Conservation (phyloP, 2,888 invertebrate species). For the Syritta pipiens region DNA sequence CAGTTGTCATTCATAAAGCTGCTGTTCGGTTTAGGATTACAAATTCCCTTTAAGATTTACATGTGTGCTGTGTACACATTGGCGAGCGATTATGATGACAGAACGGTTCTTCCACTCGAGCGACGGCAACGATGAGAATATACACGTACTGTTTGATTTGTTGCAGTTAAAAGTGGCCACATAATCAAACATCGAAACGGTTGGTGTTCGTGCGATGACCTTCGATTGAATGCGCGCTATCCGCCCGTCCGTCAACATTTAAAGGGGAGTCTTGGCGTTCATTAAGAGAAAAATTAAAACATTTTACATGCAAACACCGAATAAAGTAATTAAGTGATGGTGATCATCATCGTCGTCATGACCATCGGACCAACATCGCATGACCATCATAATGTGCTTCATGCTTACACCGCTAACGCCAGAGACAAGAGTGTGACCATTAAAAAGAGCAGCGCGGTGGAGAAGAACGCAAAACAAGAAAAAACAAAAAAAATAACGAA, state of each 20-base stretch:
- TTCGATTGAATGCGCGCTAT: constrained; percentile 19
- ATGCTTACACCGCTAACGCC: constrained; percentile 48
- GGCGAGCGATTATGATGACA: constrained; percentile 22
- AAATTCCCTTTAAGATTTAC: constrained; percentile 41
- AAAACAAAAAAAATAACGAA: no score
- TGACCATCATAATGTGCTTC: constrained; percentile 49
- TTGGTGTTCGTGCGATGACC: constrained; percentile 53
- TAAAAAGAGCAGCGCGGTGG: neutral
- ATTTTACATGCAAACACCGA: constrained; percentile 65
- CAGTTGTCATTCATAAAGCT: constrained; percentile 49
- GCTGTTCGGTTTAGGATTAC: constrained; percentile 57
- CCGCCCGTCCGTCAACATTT: neutral
- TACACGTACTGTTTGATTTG: constrained; percentile 24
- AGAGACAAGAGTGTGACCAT: constrained; percentile 19
- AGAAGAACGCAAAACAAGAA: no score
- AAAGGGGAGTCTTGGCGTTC: constrained; percentile 14
- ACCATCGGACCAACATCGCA: constrained; percentile 52
- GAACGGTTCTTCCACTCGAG: constrained; percentile 39
- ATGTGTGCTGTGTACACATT: constrained; percentile 9
- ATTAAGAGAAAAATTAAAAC: constrained; percentile 66
- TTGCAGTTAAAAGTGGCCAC: constrained; percentile 28
- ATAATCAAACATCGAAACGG: constrained; percentile 18
- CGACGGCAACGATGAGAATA: neutral
- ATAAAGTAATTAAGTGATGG: constrained; percentile 61
- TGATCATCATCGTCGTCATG: constrained; percentile 35